These are phyloP conservation scores for Dasypogon diadema DNA, from an alignment of 2,888 invertebrate genomes.

Conservation along the genomic window DNA sequence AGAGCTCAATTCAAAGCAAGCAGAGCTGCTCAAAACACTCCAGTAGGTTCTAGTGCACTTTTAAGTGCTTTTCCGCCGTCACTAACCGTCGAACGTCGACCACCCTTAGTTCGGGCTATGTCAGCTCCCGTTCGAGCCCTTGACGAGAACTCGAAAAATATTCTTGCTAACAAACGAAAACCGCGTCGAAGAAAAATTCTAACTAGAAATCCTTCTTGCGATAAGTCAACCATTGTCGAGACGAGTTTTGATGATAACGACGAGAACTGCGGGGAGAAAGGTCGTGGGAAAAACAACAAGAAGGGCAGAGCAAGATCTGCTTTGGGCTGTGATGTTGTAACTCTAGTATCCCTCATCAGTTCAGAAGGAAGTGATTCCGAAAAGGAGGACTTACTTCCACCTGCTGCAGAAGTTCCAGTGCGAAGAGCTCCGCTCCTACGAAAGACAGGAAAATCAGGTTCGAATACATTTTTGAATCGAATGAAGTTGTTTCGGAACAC, in stretches of 20 bases:
- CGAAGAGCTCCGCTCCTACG: conserved; percentile 63
- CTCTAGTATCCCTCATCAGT: conserved; percentile 77
- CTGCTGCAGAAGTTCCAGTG: conserved; percentile 59
- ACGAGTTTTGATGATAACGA: conserved; percentile 35
- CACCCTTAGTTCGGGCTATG: conserved; percentile 68
- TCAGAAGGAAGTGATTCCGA: conserved; percentile 76
- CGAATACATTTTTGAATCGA: conserved; percentile 38
- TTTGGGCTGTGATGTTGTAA: conserved; percentile 70
- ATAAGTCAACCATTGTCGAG: conserved; percentile 38
- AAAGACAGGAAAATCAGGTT: conserved; percentile 68
- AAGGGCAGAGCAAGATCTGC: conserved; percentile 63
- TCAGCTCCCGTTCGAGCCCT: conserved; percentile 67
- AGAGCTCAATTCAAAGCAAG: conserved; percentile 60
- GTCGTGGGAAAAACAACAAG: conserved; percentile 59
- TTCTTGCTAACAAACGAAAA: conserved; percentile 63
- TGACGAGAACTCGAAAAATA: conserved; percentile 62
- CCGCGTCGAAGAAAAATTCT: conserved; percentile 63
- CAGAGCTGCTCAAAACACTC: conserved; percentile 42
- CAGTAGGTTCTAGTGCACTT: conserved; percentile 2
- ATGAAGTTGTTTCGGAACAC: conserved; percentile 1
- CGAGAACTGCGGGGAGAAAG: conserved; percentile 50
- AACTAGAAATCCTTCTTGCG: conserved; percentile 29
- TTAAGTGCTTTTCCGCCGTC: conserved; percentile 61
- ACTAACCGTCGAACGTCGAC: conserved; percentile 63
- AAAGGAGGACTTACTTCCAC: conserved; percentile 65